Base-by-base conservation (phyloP, 2,113 vertebrate species). In the Antechinus stuartii region DNA sequence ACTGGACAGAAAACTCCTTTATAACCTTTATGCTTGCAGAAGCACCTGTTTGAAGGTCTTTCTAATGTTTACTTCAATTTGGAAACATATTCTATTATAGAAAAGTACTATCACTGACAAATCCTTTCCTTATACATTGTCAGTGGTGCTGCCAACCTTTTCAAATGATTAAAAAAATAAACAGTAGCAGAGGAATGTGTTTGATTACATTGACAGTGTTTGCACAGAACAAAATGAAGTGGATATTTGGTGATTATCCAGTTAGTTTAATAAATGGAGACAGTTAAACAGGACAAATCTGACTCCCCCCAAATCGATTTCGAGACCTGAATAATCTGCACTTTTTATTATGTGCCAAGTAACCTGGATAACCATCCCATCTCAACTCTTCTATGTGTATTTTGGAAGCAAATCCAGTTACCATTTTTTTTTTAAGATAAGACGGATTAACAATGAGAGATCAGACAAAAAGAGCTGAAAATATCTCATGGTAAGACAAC, bases 61-160 rank as follows among this genome's bases (percentile, higher is more conserved):
- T 95, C 25, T 93, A 19, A 10, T 95, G 26, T 95, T 27, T 95
- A 35, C 92, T 92, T 97, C 90, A 54, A 90, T 54, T 89, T 89
- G 26, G 27, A 96, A 92, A 56, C 52, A 49, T 89, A 3, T 95
- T 92, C 94, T 49, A 56, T 96, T 94, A 0, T 0, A 61, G 92
- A 89, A 91, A 50, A 92, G 23, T 23, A 53, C 35, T 91, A 25
- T 76, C 42, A n/a, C 23, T 55, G 42, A 54, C 23, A 55, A 89
- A 35, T 68, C 16, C 8, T 94, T 94, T 57, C 91, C 89, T 89
- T 50, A 94, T 16, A 9, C 25, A 50, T 94, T 53, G 14, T 26
- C 52, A 61, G 25, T 56, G 23, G 91, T 49, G 27, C 22, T 89
- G 25, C 35, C 25, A 96, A 46, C 54, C 3, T 95, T 92, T 27